These are phyloP conservation scores for Upupa epops DNA, from an alignment of 2,113 vertebrate genomes.

Conservation along the genomic window DNA sequence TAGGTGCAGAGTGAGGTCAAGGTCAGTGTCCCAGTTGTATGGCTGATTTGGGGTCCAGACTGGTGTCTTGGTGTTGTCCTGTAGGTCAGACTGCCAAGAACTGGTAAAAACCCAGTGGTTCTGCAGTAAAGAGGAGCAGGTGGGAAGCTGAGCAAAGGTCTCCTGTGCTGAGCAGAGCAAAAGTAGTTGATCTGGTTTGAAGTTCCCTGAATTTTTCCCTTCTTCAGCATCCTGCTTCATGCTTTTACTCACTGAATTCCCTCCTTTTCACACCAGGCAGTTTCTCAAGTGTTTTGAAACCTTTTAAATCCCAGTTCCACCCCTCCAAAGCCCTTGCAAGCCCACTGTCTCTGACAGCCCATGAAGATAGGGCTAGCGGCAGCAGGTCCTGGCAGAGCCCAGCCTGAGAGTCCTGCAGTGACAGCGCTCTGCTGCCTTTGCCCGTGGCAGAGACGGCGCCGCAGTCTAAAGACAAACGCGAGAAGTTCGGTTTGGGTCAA, in stretches of 20 bases:
- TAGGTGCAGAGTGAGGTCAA: background rate
- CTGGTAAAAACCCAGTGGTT: background rate
- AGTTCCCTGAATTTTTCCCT: background rate
- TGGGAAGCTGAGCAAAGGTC: background rate
- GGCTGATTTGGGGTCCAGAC: background rate
- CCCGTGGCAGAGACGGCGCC: background rate
- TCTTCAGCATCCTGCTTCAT: background rate
- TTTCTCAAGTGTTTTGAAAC: background rate
- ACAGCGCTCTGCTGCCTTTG: background rate
- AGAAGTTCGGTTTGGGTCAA: background rate
- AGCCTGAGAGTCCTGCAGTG: background rate
- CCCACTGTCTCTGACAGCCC: background rate
- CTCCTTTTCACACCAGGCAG: background rate
- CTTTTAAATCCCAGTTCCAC: background rate
- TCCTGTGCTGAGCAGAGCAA: background rate
- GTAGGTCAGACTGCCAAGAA: background rate
- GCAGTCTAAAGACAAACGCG: background rate
- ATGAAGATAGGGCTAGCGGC: background rate
- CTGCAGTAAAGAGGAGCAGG: background rate
- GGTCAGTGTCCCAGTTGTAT: accelerated
- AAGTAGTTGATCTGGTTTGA: background rate
- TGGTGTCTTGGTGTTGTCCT: accelerated
- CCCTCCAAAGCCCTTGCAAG: background rate
- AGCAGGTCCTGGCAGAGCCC: background rate
- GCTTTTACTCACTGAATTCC: background rate